Evolutionary conservation across 2,113 vertebrate species (phyloP).

Genomic region (Cranoglanis bouderius): DNA sequence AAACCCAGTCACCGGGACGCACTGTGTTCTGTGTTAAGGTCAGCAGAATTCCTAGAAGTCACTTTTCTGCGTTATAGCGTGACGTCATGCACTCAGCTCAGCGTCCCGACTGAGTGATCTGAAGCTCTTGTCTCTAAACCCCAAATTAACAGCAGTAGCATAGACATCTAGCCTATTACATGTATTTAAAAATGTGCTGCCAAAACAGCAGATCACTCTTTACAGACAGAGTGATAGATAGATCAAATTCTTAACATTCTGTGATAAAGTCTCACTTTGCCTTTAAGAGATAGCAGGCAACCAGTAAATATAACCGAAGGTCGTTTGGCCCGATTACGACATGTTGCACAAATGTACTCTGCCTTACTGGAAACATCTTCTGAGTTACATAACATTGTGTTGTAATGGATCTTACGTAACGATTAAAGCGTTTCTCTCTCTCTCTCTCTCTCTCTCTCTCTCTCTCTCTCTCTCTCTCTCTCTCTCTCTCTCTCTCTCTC

Average conservation of each 20-base stretch:
- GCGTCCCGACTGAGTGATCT: background rate
- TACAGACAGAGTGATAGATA: background rate
- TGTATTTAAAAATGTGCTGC: background rate
- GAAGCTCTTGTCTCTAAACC: no score
- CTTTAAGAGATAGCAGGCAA: background rate
- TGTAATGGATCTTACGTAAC: constrained; percentile 77
- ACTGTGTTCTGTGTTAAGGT: constrained; percentile 9
- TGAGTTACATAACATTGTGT: constrained; percentile 76
- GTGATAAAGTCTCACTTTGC: background rate
- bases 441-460: no score
- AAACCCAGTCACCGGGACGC: constrained; percentile 21
- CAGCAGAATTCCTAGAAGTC: constrained; percentile 30
- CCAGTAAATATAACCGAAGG: constrained; percentile 8
- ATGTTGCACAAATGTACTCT: constrained; percentile 61
- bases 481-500: background rate
- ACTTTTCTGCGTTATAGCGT: background rate
- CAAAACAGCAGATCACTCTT: background rate
- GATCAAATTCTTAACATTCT: background rate
- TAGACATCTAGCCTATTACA: background rate
- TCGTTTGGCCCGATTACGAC: constrained; percentile 37
- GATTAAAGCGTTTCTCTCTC: constrained; percentile 52
- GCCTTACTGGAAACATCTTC: constrained; percentile 66
- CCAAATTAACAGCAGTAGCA: background rate
- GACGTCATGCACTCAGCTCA: background rate
- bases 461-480: no score